These are phyloP conservation scores for Sarcophaga rosellei DNA, from an alignment of 2,888 invertebrate species.

Conservation along the genomic window DNA sequence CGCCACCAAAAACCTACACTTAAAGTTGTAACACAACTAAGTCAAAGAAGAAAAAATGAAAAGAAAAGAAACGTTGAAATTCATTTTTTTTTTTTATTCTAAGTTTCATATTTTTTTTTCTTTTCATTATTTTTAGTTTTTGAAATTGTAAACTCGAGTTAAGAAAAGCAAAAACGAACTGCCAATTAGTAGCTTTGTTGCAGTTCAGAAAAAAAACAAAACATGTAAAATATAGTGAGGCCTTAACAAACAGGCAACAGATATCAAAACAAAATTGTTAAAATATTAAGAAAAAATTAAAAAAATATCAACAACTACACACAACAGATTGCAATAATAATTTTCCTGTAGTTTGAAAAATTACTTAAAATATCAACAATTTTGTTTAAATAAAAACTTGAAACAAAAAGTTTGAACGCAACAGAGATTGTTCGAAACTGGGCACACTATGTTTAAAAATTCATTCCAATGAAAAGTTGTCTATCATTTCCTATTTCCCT, in stretches of 20 bases:
- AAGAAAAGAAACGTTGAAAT: background rate
- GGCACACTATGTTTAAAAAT: too few relatives aligned
- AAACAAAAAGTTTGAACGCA: too few relatives aligned
- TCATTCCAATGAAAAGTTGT: too few relatives aligned
- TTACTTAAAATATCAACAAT: slow-evolving; percentile 58
- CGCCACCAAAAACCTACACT: slow-evolving; percentile 66
- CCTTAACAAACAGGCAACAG: background rate
- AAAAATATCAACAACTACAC: background rate
- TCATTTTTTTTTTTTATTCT: slow-evolving; percentile 11
- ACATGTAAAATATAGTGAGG: slow-evolving; percentile 28
- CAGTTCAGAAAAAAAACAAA: slow-evolving; percentile 31
- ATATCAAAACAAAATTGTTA: slow-evolving; percentile 40
- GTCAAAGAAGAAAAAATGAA: slow-evolving; percentile 8
- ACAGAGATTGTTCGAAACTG: too few relatives aligned
- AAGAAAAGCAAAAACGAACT: slow-evolving; percentile 12
- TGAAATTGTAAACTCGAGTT: background rate
- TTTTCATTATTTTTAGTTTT: background rate
- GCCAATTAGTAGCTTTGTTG: slow-evolving; percentile 61
- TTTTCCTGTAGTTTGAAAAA: slow-evolving; percentile 64
- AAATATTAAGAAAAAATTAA: background rate
- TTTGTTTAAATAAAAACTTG: slow-evolving; percentile 48
- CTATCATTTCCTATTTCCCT: too few relatives aligned
- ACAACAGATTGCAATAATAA: slow-evolving; percentile 23
- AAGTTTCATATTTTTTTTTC: too few relatives aligned
- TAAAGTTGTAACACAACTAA: slow-evolving; percentile 38